Evolutionary conservation across 2,888 invertebrate genomes (phyloP).

Genomic region (Uloborus plumipes): DNA sequence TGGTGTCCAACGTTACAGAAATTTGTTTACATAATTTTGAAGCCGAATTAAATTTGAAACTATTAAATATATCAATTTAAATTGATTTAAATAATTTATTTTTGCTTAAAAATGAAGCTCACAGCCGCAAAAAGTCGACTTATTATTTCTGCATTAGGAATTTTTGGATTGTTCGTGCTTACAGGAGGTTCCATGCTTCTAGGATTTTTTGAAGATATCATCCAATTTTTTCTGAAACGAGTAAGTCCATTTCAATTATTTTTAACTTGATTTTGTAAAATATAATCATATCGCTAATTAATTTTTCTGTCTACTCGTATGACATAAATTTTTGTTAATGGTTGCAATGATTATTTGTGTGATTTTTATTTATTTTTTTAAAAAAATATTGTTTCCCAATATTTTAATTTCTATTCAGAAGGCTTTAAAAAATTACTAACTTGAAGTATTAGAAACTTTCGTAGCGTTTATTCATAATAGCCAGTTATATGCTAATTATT

Average conservation of each 20-base stretch:
- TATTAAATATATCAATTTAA: neutral
- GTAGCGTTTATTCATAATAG: too few species aligned
- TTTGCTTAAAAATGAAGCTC: constrained; percentile 35
- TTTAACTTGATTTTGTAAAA: too few species aligned
- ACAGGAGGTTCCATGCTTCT: constrained; percentile 20
- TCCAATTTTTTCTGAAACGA: constrained; percentile 40
- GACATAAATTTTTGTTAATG: too few species aligned
- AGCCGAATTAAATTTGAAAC: neutral
- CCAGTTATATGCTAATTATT: too few species aligned
- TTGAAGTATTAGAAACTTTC: too few species aligned
- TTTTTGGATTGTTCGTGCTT: constrained; percentile 24
- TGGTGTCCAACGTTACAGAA: neutral
- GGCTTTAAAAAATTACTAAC: too few species aligned
- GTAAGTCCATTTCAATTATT: constrained; percentile 13
- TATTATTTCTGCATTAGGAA: constrained; percentile 25
- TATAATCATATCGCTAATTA: too few species aligned
- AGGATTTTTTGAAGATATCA: constrained; percentile 44
- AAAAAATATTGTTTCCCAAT: too few species aligned
- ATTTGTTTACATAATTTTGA: too few species aligned
- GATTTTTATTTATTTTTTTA: too few species aligned
- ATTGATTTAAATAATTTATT: neutral
- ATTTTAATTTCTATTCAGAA: too few species aligned
- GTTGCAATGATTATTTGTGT: too few species aligned
- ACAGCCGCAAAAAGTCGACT: constrained; percentile 28
- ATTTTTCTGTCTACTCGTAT: neutral